Base-by-base conservation (phyloP, 1,140 invertebrate species). In the Drosophila melanogaster region DNA sequence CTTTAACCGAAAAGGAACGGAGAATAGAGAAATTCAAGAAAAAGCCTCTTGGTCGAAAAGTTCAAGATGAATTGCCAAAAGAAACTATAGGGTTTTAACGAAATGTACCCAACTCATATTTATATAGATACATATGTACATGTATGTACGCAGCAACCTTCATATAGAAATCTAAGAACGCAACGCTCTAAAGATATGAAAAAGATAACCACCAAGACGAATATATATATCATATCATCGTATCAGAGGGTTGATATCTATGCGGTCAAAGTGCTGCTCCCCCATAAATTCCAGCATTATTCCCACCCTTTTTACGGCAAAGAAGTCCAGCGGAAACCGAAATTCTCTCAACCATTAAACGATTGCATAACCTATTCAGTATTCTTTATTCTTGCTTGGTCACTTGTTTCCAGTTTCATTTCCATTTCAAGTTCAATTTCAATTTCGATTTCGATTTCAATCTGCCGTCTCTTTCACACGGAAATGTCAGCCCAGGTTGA, bases 311-410 rank as follows among this genome's bases (percentile, higher is more conserved):
- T 56, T 44, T 22, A 22, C 11, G 24, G 30, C 8, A 30, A 35
- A 12, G n/a, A 67, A 67, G 64, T 64, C 58, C 35, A 64, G 62
- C 64, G 46, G 46, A 67, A 66, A 35, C 62, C 44, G n/a, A 64
- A 60, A 64, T 46, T 67, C 64, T 51, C 59, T 67, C 59, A 51
- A 50, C 58, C 64, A 35, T 49, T 43, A 64, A 67, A 35, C 37
- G 64, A 51, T 67, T 67, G 64, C 64, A 67, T 67, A 67, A 67
- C 64, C 64, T 56, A 47, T 69, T 47, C 51, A 3, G 30, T 10
- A 10, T 30, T 30, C 30, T 47, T 69, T 37, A 22, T 69, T 54
- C 22, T 37, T 43, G 37, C 22, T 17, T 14, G 35, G 60, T 37
- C 47, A 53, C 61, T 66, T 50, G 46, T 37, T 41, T 67, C 35